Base-by-base conservation (phyloP, 2,888 invertebrate genomes). In the Agriopis aurantiaria region DNA sequence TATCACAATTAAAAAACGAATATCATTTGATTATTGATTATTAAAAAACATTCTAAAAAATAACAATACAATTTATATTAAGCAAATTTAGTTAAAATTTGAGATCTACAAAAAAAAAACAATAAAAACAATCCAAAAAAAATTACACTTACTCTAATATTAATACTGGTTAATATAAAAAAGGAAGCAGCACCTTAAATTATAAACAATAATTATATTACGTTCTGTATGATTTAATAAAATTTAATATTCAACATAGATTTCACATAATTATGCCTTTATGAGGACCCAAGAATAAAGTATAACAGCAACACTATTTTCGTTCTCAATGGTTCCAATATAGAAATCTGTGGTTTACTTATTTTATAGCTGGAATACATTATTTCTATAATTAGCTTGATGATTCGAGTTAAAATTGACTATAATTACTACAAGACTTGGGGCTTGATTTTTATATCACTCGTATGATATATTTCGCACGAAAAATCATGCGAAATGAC, bases 111-210 rank as follows among this genome's bases (percentile, higher is more conserved):
- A 55, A 49, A 58, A 12, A 80, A 82, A 80, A 81, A 83, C 76
- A 79, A 77, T 80, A 82, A 82, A 82, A 82, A 79, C 71, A 73
- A 76, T 77, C 76, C 77, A 69, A 78, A 80, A 72, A 23, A 74
- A 73, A 75, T 80, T 72, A 74, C 77, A 53, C 74, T 77, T 73
- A 68, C 81, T 82, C 82, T 67, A 72, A 72, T 85, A 85, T 81
- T 90, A 90, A 89, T 90, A 90, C 90, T 90, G 89, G 85, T 86
- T 79, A 73, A 51, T 66, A 71, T 77, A 75, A 77, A 72, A 78
- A 73, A 79, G 74, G 62, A 76, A 73, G 75, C 79, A 82, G 77
- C 80, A 80, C 78, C 77, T 41, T 76, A 76, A 75, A 74, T 71
- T 48, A 52, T 41, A 62, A 66, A 61, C 49, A 48, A 57, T 57